Evolutionary conservation across 1,140 invertebrate species (phyloP), one percentile per base, ranked within the genome.

Genomic region (Pseudachorutes palmiensis): DNA sequence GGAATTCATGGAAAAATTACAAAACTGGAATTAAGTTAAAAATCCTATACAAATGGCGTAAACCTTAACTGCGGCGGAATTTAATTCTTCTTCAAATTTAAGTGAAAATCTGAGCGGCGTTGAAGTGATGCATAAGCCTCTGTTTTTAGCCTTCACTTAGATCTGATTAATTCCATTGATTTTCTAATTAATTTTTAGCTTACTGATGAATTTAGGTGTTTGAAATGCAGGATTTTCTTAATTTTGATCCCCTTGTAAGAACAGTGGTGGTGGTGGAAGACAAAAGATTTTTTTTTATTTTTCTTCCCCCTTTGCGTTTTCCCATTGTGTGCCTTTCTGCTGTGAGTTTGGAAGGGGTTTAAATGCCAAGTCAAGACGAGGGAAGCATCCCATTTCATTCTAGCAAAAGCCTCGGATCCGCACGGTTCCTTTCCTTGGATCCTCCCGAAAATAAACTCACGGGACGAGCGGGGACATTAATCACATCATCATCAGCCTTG

Each of bases 401-500:
- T 55, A 5, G 9, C 24, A 19, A 5, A 55, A 55, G 24, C 51
- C 51, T 9, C 24, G 12, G 51, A 12, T 55, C 51, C 51, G 24
- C 12, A 55, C 51, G 51, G 51, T 55, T 26, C 51, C 24, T 55
- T 22, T 5, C 12, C 51, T n/a, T n/a, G n/a, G n/a, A 12, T 14
- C 24, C 51, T 55, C 51, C 51, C 51, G 19, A 55, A 55, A 55
- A 55, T 55, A 55, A 24, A 55, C 51, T 26, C 12, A 55, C n/a
- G n/a, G n/a, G n/a, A n/a, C n/a, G n/a, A n/a, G n/a, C n/a, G 24
- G 14, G 5, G 14, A 55, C 51, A 55, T 55, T 55, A 55, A 55
- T 55, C 51, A 55, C 51, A 55, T 55, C 51, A 55, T 55, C 51
- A 55, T 55, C 51, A 55, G 24, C 51, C 51, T 55, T 55, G 51